These are phyloP conservation scores for Parapsyche elsis DNA, from an alignment of 1,140 invertebrate species.

Conservation along the genomic window DNA sequence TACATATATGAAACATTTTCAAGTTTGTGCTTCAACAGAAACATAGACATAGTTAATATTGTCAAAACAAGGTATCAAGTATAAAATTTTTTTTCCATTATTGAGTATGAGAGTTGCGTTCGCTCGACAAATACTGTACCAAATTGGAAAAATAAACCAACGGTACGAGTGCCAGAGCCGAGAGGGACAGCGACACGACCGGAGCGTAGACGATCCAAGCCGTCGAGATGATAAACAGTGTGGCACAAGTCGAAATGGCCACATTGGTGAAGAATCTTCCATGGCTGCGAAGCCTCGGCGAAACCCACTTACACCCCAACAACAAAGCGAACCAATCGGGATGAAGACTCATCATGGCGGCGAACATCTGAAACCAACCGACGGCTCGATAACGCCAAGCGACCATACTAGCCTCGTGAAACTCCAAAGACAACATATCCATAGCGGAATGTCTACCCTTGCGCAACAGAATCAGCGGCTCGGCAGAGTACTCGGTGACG, in stretches of 20 bases:
- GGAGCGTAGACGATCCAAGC: constrained; percentile 61
- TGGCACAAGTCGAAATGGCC: constrained; percentile 63
- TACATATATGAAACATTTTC: too few relatives aligned
- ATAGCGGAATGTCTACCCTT: constrained; percentile 64
- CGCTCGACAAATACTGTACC: not conserved
- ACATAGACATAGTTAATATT: too few relatives aligned
- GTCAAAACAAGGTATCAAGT: too few relatives aligned
- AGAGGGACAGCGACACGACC: constrained; percentile 32
- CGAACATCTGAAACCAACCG: constrained; percentile 66
- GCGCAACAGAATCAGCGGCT: constrained; percentile 62
- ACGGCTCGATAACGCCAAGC: constrained; percentile 65
- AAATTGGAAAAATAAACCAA: constrained; percentile 48
- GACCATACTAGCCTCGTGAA: constrained; percentile 61
- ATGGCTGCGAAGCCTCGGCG: constrained; percentile 60
- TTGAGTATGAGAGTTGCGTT: not conserved
- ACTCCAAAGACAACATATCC: constrained; percentile 62
- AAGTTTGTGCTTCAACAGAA: too few relatives aligned
- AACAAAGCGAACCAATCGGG: constrained; percentile 66
- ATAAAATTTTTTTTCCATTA: too few relatives aligned
- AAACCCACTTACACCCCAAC: constrained; percentile 62
- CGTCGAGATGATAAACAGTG: constrained; percentile 63
- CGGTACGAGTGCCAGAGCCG: constrained; percentile 33
- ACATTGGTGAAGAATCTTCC: constrained; percentile 63
- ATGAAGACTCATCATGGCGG: constrained; percentile 66
- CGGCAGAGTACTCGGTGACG: constrained; percentile 66